Conservation (phyloP, 1,140 invertebrate species). For the Protaetia brevitarsis region DNA sequence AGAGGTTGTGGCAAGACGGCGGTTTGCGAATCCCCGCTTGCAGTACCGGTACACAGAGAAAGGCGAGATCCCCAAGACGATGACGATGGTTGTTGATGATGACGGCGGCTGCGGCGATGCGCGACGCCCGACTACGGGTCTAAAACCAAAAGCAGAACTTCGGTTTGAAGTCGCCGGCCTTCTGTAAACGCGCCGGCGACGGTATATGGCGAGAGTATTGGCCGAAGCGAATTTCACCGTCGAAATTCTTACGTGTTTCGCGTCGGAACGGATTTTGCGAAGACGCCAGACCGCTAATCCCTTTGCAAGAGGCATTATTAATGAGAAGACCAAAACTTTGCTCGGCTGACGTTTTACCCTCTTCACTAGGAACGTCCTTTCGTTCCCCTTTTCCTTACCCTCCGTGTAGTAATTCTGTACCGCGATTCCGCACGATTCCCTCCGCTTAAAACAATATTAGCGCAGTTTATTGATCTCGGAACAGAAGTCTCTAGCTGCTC, state of each 20-base stretch:
- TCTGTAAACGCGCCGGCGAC: background rate
- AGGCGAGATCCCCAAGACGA: conserved; percentile 2
- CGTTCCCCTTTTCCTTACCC: background rate
- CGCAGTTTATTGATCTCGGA: conserved; percentile 29
- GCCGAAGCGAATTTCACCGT: background rate
- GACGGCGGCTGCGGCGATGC: background rate
- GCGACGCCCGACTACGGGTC: background rate
- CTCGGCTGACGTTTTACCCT: conserved; percentile 29
- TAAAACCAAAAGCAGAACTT: background rate
- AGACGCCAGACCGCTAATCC: conserved; percentile 34
- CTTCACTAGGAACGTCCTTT: conserved; percentile 5
- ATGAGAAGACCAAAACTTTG: conserved; percentile 34
- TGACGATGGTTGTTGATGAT: conserved; percentile 6
- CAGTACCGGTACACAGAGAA: background rate
- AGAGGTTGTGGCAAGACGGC: conserved; percentile 12
- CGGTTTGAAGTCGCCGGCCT: too few species aligned
- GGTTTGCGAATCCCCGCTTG: background rate
- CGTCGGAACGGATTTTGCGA: conserved; percentile 4
- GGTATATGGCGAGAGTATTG: background rate
- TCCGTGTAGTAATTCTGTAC: background rate
- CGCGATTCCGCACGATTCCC: background rate
- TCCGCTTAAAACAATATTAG: conserved; percentile 32
- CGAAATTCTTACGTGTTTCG: conserved; percentile 12
- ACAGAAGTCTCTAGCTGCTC: background rate
- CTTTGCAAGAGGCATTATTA: conserved; percentile 36